Evolutionary conservation across 2,797 vertebrate species (phyloP), one percentile per base, ranked within the genome.

Genomic region (Orestias chungarensis): DNA sequence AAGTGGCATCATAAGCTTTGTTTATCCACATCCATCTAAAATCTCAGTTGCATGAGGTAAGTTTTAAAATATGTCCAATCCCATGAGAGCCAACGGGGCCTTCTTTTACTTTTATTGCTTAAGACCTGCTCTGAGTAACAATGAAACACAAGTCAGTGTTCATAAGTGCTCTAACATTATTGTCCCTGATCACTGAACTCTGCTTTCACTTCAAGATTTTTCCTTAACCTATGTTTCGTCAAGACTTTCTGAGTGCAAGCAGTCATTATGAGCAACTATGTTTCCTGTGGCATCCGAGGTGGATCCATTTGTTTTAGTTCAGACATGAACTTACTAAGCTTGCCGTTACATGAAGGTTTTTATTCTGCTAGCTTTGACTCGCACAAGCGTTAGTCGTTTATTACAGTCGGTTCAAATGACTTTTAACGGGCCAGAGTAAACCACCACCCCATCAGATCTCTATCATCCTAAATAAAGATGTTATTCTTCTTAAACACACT

Each of bases 1-100:
- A 71, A 25, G 73, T 89, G 87, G 79, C 78, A 83, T 88, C 86
- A 87, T 83, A 69, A 55, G 46, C 71, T 33, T 42, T 70, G 64
- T 66, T 43, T 59, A 38, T 5, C 49, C 25, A 44, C 66, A 18
- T 54, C 84, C 76, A 40, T 80, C 44, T 68, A 72, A 64, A 85
- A 76, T 75, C 74, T 72, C 7, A 44, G 77, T 86, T 68, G 61
- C 76, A 81, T 82, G 86, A 90, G 85, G 89, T 82, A 89, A 83
- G 74, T 80, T 87, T 89, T 73, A 81, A 87, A 85, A 78, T 86
- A 81, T 88, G 81, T 82, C 59, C 82, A 85, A 80, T 86, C 80
- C 68, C 74, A 72, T 50, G 74, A 40, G 1, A 17, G 70, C 78
- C 73, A 42, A 46, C 76, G 61, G 57, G 73, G 71, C 62, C 78